Percentiles rank a stretch among this genome's conserved stretches.
Conservation (phyloP, 2,888 invertebrate genomes). For the Perithous albicinctus region DNA sequence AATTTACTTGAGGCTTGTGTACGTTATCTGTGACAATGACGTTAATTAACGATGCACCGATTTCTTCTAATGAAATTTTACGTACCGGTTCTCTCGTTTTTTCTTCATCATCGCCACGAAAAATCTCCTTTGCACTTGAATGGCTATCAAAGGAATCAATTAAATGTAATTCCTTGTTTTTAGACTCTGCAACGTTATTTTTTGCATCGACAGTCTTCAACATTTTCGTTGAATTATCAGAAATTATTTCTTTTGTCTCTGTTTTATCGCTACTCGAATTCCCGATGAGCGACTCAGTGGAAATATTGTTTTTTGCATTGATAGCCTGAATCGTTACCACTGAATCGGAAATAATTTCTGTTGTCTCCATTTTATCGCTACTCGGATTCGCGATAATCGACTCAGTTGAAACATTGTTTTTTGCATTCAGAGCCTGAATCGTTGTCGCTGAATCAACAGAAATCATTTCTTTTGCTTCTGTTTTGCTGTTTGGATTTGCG, state of each 20-base stretch:
- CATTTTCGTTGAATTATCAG: neutral
- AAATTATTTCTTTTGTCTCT: neutral
- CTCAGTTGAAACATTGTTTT: too few species aligned
- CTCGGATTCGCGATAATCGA: too few species aligned
- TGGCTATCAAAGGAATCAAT: neutral
- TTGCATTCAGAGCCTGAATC: too few species aligned
- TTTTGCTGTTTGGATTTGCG: too few species aligned
- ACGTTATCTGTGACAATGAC: conserved; percentile 56
- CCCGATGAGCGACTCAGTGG: too few species aligned
- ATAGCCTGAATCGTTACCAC: too few species aligned
- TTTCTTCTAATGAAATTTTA: conserved; percentile 43
- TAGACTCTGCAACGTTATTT: neutral
- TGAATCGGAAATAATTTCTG: too few species aligned
- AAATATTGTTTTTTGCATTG: too few species aligned
- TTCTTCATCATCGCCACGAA: neutral
- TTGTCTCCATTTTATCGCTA: too few species aligned
- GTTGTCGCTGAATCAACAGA: too few species aligned
- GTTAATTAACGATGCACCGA: conserved; percentile 49
- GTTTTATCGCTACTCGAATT: neutral
- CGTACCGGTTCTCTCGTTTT: conserved; percentile 49
- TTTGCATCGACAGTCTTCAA: neutral
- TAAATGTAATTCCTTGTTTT: neutral
- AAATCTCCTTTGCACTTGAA: neutral
- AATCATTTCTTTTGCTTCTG: too few species aligned
- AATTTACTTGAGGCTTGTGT: conserved; percentile 47